Evolutionary conservation across 2,113 vertebrate species (phyloP).

Genomic region (Pseudopodoces humilis): DNA sequence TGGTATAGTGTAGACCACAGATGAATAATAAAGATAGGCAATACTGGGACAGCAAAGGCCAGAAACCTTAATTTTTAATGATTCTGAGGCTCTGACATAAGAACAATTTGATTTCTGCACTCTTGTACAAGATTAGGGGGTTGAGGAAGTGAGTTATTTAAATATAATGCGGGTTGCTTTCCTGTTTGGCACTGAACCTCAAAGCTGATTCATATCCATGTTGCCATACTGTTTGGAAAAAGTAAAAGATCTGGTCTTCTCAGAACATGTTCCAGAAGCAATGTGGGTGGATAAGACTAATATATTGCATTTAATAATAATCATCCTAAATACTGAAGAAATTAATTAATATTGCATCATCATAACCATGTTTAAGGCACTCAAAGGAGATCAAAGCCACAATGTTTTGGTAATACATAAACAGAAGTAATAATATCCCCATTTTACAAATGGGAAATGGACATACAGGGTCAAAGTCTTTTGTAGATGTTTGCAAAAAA

Average conservation of each 20-base stretch:
- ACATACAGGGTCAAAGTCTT: not conserved
- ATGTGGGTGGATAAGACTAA: not conserved
- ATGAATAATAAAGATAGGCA: slow-evolving; percentile 29
- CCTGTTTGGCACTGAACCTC: slow-evolving; percentile 47
- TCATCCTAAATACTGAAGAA: not conserved
- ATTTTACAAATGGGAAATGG: not conserved
- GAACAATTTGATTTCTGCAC: not conserved
- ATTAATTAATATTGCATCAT: not conserved
- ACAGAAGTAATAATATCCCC: not conserved
- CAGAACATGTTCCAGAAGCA: slow-evolving; percentile 12
- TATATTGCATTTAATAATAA: not conserved
- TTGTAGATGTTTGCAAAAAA: not conserved
- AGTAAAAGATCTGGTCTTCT: not conserved
- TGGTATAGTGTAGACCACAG: not conserved
- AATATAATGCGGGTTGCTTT: slow-evolving; percentile 27
- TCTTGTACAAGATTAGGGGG: slow-evolving; percentile 18
- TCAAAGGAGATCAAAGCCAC: not conserved
- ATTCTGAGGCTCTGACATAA: not conserved
- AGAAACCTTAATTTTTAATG: slow-evolving; percentile 4
- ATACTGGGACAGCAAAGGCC: not conserved
- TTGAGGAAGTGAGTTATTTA: slow-evolving; percentile 49
- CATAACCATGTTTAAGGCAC: not conserved
- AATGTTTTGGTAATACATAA: not conserved
- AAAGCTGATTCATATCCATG: slow-evolving; percentile 40
- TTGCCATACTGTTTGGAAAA: slow-evolving; percentile 19